Evolutionary conservation across 2,888 invertebrate genomes (phyloP).

Genomic region (Criorhina ranunculi): DNA sequence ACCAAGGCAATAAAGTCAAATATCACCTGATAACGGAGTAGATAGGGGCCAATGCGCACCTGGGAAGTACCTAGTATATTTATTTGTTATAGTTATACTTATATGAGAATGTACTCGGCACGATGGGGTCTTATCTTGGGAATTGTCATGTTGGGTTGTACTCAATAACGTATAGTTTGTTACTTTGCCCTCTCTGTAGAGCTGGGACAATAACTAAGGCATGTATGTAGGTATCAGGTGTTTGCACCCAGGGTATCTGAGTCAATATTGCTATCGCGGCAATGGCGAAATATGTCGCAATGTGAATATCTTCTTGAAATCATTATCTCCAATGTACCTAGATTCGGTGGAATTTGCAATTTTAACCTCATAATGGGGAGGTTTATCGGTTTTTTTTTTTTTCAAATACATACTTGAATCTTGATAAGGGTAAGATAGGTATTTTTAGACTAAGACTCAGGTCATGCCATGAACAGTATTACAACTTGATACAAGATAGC

Average conservation of each 20-base stretch:
- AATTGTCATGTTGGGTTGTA: constrained; percentile 60
- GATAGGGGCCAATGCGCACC: constrained; percentile 62
- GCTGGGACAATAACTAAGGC: constrained; percentile 9
- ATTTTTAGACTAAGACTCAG: neutral
- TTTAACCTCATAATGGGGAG: constrained; percentile 26
- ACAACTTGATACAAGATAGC: too few species aligned
- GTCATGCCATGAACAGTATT: too few species aligned
- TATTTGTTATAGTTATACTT: neutral
- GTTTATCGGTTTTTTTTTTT: neutral
- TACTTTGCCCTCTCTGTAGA: constrained; percentile 59
- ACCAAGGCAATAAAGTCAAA: constrained; percentile 67
- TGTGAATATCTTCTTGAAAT: constrained; percentile 52
- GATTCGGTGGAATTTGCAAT: constrained; percentile 31
- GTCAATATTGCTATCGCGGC: constrained; percentile 64
- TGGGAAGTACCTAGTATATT: constrained; percentile 62
- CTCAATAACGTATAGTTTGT: constrained; percentile 44
- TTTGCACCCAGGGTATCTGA: constrained; percentile 74
- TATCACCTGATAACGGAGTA: constrained; percentile 59
- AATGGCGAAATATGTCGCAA: constrained; percentile 50
- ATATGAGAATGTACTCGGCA: constrained; percentile 57
- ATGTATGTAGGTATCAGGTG: constrained; percentile 59
- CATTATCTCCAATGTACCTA: constrained; percentile 59
- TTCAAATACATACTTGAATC: neutral
- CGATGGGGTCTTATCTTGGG: constrained; percentile 36
- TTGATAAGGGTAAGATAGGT: constrained; percentile 4